phyloP scores from a whole-genome alignment of 2,113 vertebrate species.

The Atractosteus spatula region DNA sequence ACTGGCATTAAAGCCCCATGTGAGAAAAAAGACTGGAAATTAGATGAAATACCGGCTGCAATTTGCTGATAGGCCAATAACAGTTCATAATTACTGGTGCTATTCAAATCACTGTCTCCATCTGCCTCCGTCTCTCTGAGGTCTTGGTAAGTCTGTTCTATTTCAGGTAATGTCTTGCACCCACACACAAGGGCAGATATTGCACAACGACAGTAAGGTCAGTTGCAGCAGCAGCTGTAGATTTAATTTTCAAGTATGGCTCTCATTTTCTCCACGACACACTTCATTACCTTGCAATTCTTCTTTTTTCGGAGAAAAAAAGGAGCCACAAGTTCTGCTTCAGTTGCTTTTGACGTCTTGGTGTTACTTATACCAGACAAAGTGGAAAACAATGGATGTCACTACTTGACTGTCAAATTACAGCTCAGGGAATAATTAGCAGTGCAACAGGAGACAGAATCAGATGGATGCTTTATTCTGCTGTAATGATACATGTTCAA shows the following conservation, averaged over 20 bases:
- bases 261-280: conserved; percentile 35
- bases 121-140: too few relatives aligned
- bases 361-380: conserved; percentile 6
- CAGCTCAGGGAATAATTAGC: conserved; percentile 13
- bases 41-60: too few relatives aligned
- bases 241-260: conserved; percentile 18
- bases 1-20: too few relatives aligned
- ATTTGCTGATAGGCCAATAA: too few relatives aligned
- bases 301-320: neutral
- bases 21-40: too few relatives aligned
- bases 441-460: conserved; percentile 2
- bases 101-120: too few relatives aligned
- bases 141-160: too few relatives aligned
- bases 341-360: neutral
- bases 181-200: conserved; percentile 16
- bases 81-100: too few relatives aligned
- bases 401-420: conserved; percentile 5
- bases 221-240: conserved; percentile 5
- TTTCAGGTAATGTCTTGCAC: neutral
- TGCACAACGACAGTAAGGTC: conserved; percentile 37
- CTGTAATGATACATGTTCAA: neutral
- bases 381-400: conserved; percentile 14
- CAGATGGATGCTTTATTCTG: neutral
- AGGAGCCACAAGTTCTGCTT: neutral
- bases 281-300: conserved; percentile 38